phyloP scores from a whole-genome alignment of 2,797 vertebrate genomes.

The Peromyscus attwateri region DNA sequence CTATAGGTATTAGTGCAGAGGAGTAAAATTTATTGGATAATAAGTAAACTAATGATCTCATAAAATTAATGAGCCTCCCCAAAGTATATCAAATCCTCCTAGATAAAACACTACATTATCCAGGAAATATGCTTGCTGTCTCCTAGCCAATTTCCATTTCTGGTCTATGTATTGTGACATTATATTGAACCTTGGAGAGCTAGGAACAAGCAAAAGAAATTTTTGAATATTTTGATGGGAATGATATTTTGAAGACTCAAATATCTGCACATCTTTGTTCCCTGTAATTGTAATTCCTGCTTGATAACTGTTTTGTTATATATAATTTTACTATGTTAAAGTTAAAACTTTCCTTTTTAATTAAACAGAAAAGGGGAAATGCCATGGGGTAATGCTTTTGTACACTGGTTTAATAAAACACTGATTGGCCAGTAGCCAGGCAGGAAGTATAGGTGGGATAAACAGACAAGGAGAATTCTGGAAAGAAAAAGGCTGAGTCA shows the following conservation, averaged over 20 bases:
- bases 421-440: too few species aligned
- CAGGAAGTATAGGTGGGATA: too few species aligned
- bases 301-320: too few species aligned
- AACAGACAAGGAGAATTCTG: too few species aligned
- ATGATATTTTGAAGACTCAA: background rate
- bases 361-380: too few species aligned
- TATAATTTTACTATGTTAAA: too few species aligned
- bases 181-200: background rate
- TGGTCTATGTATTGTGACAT: background rate
- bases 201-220: constrained; percentile 37
- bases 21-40: constrained; percentile 68
- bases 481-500: too few species aligned
- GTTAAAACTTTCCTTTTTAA: too few species aligned
- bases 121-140: constrained; percentile 35
- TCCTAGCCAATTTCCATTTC: background rate
- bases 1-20: constrained; percentile 42
- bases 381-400: too few species aligned
- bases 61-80: constrained; percentile 73
- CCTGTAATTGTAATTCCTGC: too few species aligned
- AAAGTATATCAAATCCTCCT: constrained; percentile 65
- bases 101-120: constrained; percentile 63
- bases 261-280: too few species aligned
- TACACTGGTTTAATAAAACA: too few species aligned
- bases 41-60: constrained; percentile 70
- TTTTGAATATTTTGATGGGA: constrained; percentile 31